These are phyloP conservation scores for Microdon myrmicae DNA, from an alignment of 2,888 invertebrate genomes.

Conservation along the genomic window DNA sequence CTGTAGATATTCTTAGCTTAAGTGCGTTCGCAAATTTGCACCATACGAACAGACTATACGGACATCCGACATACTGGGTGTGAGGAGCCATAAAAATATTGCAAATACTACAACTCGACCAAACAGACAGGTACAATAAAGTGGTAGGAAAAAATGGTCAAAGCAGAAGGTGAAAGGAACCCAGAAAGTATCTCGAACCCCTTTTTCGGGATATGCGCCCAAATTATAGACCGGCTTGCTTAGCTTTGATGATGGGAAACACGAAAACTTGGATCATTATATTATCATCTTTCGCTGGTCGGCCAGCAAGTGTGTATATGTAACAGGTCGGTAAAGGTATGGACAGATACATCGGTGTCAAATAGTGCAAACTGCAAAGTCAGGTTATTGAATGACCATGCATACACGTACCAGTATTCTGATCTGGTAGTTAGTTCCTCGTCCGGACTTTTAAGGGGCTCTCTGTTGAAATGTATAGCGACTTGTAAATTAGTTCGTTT, in stretches of 20 bases:
- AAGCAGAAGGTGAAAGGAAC: constrained; percentile 10
- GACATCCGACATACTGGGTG: constrained; percentile 3
- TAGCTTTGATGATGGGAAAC: constrained; percentile 67
- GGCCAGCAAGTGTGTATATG: constrained; percentile 46
- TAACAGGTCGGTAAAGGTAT: constrained; percentile 39
- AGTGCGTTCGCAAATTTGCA: too few species aligned
- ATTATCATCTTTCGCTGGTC: constrained; percentile 47
- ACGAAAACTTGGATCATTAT: constrained; percentile 61
- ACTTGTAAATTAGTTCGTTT: constrained; percentile 44
- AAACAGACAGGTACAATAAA: constrained; percentile 44
- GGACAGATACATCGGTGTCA: constrained; percentile 20
- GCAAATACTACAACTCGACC: constrained; percentile 9
- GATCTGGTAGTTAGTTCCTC: neutral
- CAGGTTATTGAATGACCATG: constrained; percentile 45
- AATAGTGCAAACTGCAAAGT: constrained; percentile 32
- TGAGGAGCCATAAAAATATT: too few species aligned
- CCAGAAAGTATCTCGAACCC: constrained; percentile 45
- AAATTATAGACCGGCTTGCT: constrained; percentile 68
- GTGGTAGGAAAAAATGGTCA: constrained; percentile 41
- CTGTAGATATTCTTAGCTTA: constrained; percentile 33
- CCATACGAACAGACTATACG: constrained; percentile 7
- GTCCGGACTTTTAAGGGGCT: constrained; percentile 13
- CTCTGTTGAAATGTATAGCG: constrained; percentile 32
- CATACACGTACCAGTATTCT: constrained; percentile 32
- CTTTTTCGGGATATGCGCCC: constrained; percentile 63